phyloP scores from a whole-genome alignment of 1,140 invertebrate species.

The roundworm (Caenorhabditis elegans) region WBcel235 BX284606.5:4684001-4684500 shows the following conservation, averaged over 20 bases:
- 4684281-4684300: constrained; percentile 13
- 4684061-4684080: constrained; percentile 5
- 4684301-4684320: constrained; percentile 23
- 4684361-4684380: background rate
- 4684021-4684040: no score
- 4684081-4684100: constrained; percentile 13
- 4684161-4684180: constrained; percentile 21
- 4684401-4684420: background rate
- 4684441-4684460: constrained; percentile 23
- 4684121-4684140: background rate
- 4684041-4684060: constrained; percentile 2
- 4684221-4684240: constrained; percentile 17
- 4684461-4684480: constrained; percentile 31
- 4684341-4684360: background rate
- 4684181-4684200: constrained; percentile 28
- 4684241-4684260: constrained; percentile 24
- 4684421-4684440: constrained; percentile 27
- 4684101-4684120: background rate
- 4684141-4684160: constrained; percentile 32
- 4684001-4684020: no score
- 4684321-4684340: background rate
- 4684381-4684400: constrained; percentile 17
- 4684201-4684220: constrained; percentile 13
- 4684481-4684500: no score
- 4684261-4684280: background rate